Conservation (phyloP, 2,113 vertebrate genomes). For the Proterorhinus semilunaris region DNA sequence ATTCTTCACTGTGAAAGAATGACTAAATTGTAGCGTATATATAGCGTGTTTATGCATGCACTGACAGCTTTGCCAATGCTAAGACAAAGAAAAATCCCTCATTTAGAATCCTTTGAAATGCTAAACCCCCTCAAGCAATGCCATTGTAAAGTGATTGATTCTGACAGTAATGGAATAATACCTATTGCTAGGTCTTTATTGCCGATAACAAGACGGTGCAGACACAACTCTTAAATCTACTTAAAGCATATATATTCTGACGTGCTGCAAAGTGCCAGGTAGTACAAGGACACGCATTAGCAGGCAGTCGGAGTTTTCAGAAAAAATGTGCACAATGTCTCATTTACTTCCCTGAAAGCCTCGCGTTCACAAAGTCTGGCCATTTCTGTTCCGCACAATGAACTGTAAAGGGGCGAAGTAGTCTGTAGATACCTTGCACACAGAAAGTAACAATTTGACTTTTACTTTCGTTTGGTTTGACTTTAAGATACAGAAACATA, state of each 20-base stretch:
- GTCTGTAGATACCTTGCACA: too few species aligned
- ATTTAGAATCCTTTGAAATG: constrained; percentile 36
- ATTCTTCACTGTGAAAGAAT: not conserved
- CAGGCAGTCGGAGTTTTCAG: constrained; percentile 10
- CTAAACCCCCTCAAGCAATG: constrained; percentile 20
- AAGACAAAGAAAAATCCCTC: constrained; percentile 38
- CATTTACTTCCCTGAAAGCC: not conserved
- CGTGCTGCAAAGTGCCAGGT: constrained; percentile 5
- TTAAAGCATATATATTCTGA: constrained; percentile 10
- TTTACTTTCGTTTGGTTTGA: too few species aligned
- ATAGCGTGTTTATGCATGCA: constrained; percentile 20
- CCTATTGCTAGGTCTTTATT: constrained; percentile 6
- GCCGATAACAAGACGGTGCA: constrained; percentile 17
- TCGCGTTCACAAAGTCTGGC: not conserved
- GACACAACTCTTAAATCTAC: constrained; percentile 3
- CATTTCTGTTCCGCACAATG: too few species aligned
- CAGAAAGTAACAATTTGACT: too few species aligned
- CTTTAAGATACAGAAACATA: too few species aligned
- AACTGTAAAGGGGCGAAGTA: too few species aligned
- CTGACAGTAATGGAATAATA: not conserved
- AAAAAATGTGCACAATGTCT: constrained; percentile 2
- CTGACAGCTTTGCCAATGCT: not conserved
- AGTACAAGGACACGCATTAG: not conserved
- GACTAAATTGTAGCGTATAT: constrained; percentile 23
- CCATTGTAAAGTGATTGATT: not conserved